These are phyloP conservation scores for Ceyx melanurus DNA, from an alignment of 2,113 vertebrate species.

Conservation along the genomic window DNA sequence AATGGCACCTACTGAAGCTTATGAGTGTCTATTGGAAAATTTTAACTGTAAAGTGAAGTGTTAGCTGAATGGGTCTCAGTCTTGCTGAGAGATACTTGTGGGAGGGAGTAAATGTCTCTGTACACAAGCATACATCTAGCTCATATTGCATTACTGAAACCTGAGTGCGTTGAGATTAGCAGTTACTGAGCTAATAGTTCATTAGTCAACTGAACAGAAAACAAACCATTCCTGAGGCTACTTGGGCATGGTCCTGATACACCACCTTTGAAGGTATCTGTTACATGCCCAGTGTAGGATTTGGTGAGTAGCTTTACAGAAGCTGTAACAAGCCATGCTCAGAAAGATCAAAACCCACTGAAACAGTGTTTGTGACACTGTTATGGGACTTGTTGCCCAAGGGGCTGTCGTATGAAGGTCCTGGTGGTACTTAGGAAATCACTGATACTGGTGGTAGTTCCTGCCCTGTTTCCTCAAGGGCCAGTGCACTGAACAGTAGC, in stretches of 20 bases:
- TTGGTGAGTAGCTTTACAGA: not conserved
- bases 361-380: not conserved
- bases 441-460: not conserved
- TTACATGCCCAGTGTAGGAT: not conserved
- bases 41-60: not conserved
- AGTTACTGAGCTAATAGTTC: not conserved
- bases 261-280: not conserved
- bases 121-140: rapidly evolving
- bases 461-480: not conserved
- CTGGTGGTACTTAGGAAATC: not conserved
- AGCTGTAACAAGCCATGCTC: not conserved
- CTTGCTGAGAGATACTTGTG: not conserved
- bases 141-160: not conserved
- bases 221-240: not conserved
- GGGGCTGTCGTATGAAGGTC: not conserved
- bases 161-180: not conserved
- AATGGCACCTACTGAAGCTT: not conserved
- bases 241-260: not conserved
- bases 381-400: not conserved
- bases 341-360: not conserved
- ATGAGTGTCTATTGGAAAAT: not conserved
- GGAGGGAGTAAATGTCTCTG: not conserved
- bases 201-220: not conserved
- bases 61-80: not conserved
- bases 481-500: not conserved